A percentile compares a stretch with the other conserved stretches of the same genome.
Evolutionary conservation across 2,797 vertebrate species (phyloP).

Genomic region (Acomys russatus): DNA sequence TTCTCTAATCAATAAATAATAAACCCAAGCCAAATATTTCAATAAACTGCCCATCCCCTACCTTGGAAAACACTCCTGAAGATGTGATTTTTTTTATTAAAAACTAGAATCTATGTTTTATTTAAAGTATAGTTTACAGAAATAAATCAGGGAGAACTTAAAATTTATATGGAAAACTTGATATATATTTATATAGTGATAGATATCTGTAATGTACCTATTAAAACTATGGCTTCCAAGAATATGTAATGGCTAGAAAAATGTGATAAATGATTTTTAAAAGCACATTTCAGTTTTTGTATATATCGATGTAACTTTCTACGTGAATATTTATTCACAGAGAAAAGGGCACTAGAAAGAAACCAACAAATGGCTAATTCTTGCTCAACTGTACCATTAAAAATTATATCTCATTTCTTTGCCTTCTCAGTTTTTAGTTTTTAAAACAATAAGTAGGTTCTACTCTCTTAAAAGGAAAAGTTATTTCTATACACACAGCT

Average conservation of each 20-base stretch:
- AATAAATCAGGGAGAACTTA: conserved; percentile 1
- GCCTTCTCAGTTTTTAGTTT: conserved; percentile 25
- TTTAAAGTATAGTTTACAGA: neutral
- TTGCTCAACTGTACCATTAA: conserved; percentile 10
- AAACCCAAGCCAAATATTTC: conserved; percentile 13
- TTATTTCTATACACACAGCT: conserved; percentile 22
- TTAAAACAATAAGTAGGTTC: conserved; percentile 9
- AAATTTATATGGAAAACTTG: neutral
- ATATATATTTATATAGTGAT: conserved; percentile 15
- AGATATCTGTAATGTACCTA: neutral
- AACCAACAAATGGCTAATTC: neutral
- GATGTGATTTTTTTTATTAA: neutral
- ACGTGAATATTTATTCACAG: conserved; percentile 20
- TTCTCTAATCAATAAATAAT: conserved; percentile 51
- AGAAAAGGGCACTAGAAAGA: neutral
- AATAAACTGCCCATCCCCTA: neutral
- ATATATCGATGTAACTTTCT: conserved; percentile 17
- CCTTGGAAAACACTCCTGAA: neutral
- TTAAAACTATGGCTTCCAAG: conserved; percentile 56
- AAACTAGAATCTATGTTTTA: neutral
- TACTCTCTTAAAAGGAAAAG: neutral
- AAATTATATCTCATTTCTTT: conserved; percentile 9
- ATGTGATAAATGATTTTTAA: neutral
- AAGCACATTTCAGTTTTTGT: neutral
- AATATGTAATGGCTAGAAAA: neutral